Conservation (phyloP, 2,888 invertebrate genomes). For the Ophion slaviceki region DNA sequence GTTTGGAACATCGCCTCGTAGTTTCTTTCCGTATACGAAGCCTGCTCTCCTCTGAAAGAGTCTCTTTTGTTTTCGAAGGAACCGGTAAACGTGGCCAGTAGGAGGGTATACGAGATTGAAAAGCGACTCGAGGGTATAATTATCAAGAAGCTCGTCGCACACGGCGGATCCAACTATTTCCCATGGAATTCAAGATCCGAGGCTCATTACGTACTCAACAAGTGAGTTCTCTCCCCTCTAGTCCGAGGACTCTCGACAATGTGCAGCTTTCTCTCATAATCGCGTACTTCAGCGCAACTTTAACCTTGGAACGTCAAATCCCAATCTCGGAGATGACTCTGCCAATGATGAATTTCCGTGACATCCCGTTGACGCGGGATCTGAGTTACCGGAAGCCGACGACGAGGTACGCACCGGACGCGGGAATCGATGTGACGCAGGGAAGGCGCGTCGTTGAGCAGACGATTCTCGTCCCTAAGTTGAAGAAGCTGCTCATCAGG, state of each 20-base stretch:
- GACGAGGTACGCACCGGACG: constrained; percentile 65
- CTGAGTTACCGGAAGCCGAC: constrained; percentile 75
- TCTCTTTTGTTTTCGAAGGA: constrained; percentile 61
- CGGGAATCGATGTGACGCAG: constrained; percentile 78
- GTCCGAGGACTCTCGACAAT: background rate
- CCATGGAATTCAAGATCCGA: constrained; percentile 79
- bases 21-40: background rate
- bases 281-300: constrained; percentile 77
- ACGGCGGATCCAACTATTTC: constrained; percentile 75
- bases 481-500: constrained; percentile 78
- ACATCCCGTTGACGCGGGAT: constrained; percentile 68
- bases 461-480: constrained; percentile 72
- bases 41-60: background rate
- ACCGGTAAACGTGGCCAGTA: constrained; percentile 69
- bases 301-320: constrained; percentile 75
- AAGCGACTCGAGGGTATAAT: constrained; percentile 69
- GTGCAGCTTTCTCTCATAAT: constrained; percentile 1
- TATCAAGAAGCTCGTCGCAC: constrained; percentile 73
- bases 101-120: constrained; percentile 71
- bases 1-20: background rate
- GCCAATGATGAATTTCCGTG: constrained; percentile 63
- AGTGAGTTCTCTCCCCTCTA: constrained; percentile 72
- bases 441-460: constrained; percentile 77
- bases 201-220: constrained; percentile 80
- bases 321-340: constrained; percentile 66